Conservation (phyloP, 2,797 vertebrate species). For the Myoxocephalus aenaeus region DNA sequence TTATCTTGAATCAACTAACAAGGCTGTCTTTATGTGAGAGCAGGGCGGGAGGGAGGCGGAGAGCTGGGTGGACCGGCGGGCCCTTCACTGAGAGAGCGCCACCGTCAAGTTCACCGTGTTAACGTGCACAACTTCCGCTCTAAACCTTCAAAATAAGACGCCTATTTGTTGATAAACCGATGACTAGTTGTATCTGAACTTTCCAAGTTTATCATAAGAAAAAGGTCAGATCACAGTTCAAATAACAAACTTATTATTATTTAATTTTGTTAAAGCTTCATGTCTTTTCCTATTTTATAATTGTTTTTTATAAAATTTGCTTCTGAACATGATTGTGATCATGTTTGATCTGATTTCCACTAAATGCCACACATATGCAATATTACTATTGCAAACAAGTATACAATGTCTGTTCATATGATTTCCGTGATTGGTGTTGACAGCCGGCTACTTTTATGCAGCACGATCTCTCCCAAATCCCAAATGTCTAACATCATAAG, state of each 20-base stretch:
- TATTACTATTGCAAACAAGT: too few relatives aligned
- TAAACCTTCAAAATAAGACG: conserved; percentile 55
- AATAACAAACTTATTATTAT: neutral
- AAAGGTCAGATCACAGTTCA: neutral
- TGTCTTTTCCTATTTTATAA: neutral
- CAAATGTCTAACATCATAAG: too few relatives aligned
- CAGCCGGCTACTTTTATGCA: neutral
- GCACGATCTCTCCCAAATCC: too few relatives aligned
- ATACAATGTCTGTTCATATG: neutral
- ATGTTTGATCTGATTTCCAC: neutral
- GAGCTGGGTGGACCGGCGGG: conserved; percentile 56
- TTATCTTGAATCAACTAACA: conserved; percentile 76
- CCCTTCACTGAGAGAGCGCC: conserved; percentile 22
- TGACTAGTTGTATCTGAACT: neutral
- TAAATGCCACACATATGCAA: too few relatives aligned
- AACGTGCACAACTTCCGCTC: neutral
- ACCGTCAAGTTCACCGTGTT: conserved; percentile 4
- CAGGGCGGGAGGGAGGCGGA: conserved; percentile 44
- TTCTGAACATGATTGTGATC: neutral
- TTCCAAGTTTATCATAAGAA: neutral
- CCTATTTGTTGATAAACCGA: fast-evolving
- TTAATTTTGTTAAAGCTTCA: neutral
- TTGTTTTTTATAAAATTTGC: too few relatives aligned
- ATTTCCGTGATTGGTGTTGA: neutral
- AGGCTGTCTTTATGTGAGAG: conserved; percentile 79